Evolutionary conservation across 1,140 invertebrate genomes (phyloP).

Genomic region (Rhagoletis zephyria): DNA sequence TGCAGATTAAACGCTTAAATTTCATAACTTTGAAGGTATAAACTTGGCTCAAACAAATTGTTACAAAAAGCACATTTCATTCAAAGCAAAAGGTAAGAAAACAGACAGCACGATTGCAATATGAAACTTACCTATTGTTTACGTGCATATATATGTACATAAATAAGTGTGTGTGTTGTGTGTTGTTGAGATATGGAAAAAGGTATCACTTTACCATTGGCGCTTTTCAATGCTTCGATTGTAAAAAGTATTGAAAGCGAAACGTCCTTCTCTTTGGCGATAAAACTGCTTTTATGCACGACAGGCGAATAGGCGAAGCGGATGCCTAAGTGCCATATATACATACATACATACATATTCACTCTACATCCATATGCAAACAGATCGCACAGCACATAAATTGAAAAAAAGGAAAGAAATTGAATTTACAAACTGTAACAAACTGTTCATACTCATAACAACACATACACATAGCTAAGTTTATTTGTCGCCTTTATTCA

Average conservation of each 20-base stretch:
- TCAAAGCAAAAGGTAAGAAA: no score
- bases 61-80: no score
- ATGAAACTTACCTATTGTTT: background rate
- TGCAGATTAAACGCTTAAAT: no score
- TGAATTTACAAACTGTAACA: constrained; percentile 42
- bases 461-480: background rate
- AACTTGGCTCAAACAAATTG: no score
- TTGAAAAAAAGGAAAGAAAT: constrained; percentile 1
- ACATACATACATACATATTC: background rate
- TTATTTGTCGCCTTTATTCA: background rate
- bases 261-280: constrained; percentile 24
- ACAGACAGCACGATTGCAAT: background rate
- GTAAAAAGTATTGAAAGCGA: background rate
- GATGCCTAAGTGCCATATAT: no score
- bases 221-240: background rate
- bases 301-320: background rate
- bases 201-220: constrained; percentile 25
- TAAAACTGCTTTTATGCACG: constrained; percentile 6
- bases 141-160: background rate
- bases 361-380: no score
- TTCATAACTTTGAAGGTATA: no score
- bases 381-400: background rate
- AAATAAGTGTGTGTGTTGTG: no score
- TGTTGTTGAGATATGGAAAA: background rate
- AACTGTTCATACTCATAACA: background rate